Base-by-base conservation (phyloP, 1,140 invertebrate genomes). In the Hycleus cichorii region DNA sequence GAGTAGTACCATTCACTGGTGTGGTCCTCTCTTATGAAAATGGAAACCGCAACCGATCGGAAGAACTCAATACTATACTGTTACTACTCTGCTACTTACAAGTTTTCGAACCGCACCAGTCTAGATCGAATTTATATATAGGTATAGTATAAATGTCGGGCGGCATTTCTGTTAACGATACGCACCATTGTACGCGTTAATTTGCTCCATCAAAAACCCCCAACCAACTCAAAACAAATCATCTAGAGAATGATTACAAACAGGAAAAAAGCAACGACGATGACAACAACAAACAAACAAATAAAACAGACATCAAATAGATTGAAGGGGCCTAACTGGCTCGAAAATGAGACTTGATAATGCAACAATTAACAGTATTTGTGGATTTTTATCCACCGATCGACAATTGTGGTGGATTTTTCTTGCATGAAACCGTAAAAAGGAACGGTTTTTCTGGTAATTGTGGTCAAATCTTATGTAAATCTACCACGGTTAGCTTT, bases 31-130 rank as follows among this genome's bases (percentile, higher is more conserved):
- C 32, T 32, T 32, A 32, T 32, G 32, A 32, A 32, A 49, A 49
- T 49, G 48, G 32, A 49, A 49, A 49, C 48, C 48, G 48, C 48
- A 49, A 39, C 48, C 48, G 48, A 49, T 49, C 48, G 48, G 48
- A 49, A 49, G 48, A 49, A 39, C 27, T 49, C 48, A 32, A 32
- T 32, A 32, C 32, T 32, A 32, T 32, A 32, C 32, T 32, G 32
- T 32, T 32, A 32, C 32, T 32, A 7, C 32, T 32, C 32, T 32
- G 32, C 32, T 32, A 32, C 32, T 32, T 32, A 32, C 32, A 32
- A 32, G 32, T 49, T 27, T 49, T 27, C 39, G 48, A 39, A 49
- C 32, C 32, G 27, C 48, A 49, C 48, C 48, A 39, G 27, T 27
- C 42, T 53, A 51, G 49, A 51, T 51, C 49, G 49, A 51, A 51